A percentile compares a stretch with the other conserved stretches of the same genome.
phyloP scores from a whole-genome alignment of 2,888 invertebrate genomes.

The Eueremaeus valkanovi region DNA sequence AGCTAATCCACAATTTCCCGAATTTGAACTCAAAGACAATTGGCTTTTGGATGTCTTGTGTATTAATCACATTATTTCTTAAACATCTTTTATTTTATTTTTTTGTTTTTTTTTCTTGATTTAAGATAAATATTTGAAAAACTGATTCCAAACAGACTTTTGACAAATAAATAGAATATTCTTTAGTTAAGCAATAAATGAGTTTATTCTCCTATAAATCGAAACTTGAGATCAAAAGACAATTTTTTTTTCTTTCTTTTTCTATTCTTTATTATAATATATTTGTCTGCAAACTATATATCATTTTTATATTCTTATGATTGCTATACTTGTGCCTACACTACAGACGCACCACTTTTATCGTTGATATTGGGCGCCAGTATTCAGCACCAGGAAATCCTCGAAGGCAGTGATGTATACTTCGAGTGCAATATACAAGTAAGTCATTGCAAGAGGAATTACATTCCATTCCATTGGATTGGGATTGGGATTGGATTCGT shows the following conservation, averaged over 20 bases:
- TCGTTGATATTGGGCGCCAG: slow-evolving; percentile 74
- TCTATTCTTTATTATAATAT: too few species aligned
- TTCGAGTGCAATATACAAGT: slow-evolving; percentile 81
- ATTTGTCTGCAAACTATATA: too few species aligned
- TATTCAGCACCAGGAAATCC: slow-evolving; percentile 76
- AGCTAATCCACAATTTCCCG: slow-evolving; percentile 80
- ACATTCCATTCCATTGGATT: too few species aligned
- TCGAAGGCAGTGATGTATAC: slow-evolving; percentile 86
- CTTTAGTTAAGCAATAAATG: too few species aligned
- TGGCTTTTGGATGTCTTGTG: slow-evolving; percentile 19
- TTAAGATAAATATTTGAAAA: neutral
- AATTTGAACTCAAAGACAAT: slow-evolving; percentile 50
- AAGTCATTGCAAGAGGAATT: too few species aligned
- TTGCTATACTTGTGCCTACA: too few species aligned
- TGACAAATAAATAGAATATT: too few species aligned
- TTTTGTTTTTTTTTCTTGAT: neutral
- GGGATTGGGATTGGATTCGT: too few species aligned
- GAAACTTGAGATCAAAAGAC: too few species aligned
- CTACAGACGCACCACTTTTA: slow-evolving; percentile 76
- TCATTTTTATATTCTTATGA: too few species aligned
- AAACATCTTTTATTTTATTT: neutral
- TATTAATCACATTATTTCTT: neutral
- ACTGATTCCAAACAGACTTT: neutral
- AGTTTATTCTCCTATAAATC: too few species aligned
- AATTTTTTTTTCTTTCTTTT: too few species aligned